Evolutionary conservation across 2,888 invertebrate species (phyloP).

Genomic region (Crematogaster levior): DNA sequence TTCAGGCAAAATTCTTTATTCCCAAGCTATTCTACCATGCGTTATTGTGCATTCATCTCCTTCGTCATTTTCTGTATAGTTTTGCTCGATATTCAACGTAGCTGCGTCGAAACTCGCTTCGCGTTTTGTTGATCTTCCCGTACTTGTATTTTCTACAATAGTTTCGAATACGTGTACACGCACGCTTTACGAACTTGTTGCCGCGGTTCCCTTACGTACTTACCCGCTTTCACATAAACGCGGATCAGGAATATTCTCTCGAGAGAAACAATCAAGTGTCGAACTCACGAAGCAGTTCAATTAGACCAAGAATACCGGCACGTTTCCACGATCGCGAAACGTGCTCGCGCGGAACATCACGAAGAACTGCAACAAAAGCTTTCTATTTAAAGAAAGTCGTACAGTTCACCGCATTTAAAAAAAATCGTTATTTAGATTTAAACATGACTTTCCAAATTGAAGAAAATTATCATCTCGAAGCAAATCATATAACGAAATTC

Average conservation of each 20-base stretch:
- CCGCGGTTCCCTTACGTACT: constrained; percentile 47
- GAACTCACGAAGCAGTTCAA: constrained; percentile 58
- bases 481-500: neutral
- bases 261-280: constrained; percentile 28
- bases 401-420: neutral
- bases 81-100: constrained; percentile 1
- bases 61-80: neutral
- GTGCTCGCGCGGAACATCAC: constrained; percentile 20
- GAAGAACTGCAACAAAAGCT: constrained; percentile 7
- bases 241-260: constrained; percentile 48
- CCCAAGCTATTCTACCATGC: neutral
- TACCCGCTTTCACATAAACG: constrained; percentile 26
- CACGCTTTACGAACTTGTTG: constrained; percentile 66
- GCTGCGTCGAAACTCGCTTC: neutral
- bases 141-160: constrained; percentile 12
- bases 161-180: constrained; percentile 32
- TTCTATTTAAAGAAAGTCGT: neutral
- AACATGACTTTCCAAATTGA: neutral
- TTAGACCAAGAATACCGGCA: constrained; percentile 55
- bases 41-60: neutral
- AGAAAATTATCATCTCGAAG: neutral
- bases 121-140: constrained; percentile 35
- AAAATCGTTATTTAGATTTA: neutral
- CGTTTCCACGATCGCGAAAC: neutral
- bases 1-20: neutral